These are phyloP conservation scores for Thalassoma bifasciatum DNA, from an alignment of 2,113 vertebrate species.

Conservation along the genomic window DNA sequence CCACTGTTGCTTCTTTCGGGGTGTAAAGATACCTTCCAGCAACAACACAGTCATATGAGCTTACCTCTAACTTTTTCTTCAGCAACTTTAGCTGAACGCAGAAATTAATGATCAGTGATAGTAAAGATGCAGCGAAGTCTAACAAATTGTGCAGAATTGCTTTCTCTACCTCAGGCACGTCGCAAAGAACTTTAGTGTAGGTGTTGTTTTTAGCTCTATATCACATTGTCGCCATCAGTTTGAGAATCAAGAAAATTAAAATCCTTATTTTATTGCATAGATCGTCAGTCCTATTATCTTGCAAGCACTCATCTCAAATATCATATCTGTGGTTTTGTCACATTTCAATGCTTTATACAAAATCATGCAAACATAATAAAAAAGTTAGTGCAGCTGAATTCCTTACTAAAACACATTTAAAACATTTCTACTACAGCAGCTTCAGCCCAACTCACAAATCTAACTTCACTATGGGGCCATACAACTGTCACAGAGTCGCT, in stretches of 20 bases:
- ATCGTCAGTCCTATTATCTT: too few relatives aligned
- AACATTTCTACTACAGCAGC: too few relatives aligned
- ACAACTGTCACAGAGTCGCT: constrained; percentile 7
- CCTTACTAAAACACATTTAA: too few relatives aligned
- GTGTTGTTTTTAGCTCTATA: too few relatives aligned
- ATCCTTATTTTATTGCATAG: too few relatives aligned
- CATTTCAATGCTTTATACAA: too few relatives aligned
- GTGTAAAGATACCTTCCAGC: constrained; percentile 21
- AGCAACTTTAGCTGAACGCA: constrained; percentile 1
- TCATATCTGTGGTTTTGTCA: too few relatives aligned
- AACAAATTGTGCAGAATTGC: background rate
- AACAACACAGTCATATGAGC: background rate
- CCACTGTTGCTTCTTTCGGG: constrained; percentile 6
- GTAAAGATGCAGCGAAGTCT: background rate
- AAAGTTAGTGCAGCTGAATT: too few relatives aligned
- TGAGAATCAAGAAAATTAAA: too few relatives aligned
- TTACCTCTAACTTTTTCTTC: constrained; percentile 3
- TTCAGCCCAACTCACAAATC: too few relatives aligned
- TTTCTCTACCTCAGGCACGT: background rate
- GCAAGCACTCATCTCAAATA: too few relatives aligned
- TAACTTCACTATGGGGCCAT: constrained; percentile 1
- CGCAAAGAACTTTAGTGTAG: background rate
- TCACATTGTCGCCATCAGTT: background rate
- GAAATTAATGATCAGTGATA: background rate
- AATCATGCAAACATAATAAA: too few relatives aligned